phyloP scores from a whole-genome alignment of 2,888 invertebrate genomes.

The Iselma pallidipennis region DNA sequence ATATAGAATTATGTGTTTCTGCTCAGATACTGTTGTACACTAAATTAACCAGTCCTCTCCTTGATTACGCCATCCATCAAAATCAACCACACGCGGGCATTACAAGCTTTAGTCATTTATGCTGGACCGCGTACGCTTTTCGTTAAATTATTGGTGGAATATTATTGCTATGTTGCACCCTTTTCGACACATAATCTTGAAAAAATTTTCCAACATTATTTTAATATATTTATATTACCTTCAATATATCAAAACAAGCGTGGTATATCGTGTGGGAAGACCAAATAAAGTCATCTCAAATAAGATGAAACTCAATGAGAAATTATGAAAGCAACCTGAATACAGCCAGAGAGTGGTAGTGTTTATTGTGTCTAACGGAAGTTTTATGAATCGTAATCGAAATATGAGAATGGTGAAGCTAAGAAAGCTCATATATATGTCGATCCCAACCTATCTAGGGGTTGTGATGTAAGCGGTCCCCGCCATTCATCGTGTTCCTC shows the following conservation, averaged over 20 bases:
- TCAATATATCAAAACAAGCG: too few species aligned
- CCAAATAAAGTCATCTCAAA: too few species aligned
- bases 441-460: constrained; percentile 28
- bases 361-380: neutral
- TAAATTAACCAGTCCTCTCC: constrained; percentile 43
- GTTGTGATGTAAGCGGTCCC: constrained; percentile 27
- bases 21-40: constrained; percentile 40
- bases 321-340: neutral
- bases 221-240: too few species aligned
- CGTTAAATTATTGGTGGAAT: constrained; percentile 19
- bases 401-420: neutral
- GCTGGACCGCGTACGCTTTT: constrained; percentile 30
- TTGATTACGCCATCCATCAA: constrained; percentile 50
- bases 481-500: constrained; percentile 37
- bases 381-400: constrained; percentile 1
- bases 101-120: constrained; percentile 33
- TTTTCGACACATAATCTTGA: too few species aligned
- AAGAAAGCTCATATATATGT: constrained; percentile 1
- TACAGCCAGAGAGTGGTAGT: neutral
- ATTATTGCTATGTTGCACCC: neutral
- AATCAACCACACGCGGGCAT: constrained; percentile 45
- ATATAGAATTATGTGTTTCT: constrained; percentile 42
- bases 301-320: neutral
- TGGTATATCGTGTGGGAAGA: too few species aligned
- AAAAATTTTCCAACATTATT: too few species aligned